Evolutionary conservation across 2,113 vertebrate genomes (phyloP).

Genomic region (Thymallus thymallus): DNA sequence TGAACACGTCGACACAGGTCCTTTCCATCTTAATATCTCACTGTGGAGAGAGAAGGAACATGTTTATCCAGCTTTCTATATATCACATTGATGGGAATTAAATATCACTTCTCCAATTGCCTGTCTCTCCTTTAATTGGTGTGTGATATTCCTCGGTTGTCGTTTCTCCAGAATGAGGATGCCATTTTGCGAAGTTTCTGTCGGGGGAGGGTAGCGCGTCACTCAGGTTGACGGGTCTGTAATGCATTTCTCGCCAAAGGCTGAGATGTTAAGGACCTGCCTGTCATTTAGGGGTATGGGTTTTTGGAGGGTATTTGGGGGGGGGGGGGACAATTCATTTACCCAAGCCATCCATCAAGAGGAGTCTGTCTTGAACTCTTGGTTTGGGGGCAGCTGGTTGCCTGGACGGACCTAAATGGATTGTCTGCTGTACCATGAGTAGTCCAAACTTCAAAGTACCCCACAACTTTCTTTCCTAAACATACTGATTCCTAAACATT

Average conservation of each 20-base stretch:
- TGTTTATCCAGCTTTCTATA: constrained; percentile 14
- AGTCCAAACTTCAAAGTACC: background rate
- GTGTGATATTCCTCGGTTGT: constrained; percentile 71
- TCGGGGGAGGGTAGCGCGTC: constrained; percentile 47
- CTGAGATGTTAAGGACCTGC: constrained; percentile 32
- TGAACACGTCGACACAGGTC: background rate
- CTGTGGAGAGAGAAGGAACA: constrained; percentile 13
- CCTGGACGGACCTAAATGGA: background rate
- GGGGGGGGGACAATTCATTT: constrained; percentile 56
- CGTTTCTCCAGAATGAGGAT: constrained; percentile 65
- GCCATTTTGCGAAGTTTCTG: constrained; percentile 55
- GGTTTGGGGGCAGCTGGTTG: constrained; percentile 36
- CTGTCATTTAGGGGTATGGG: constrained; percentile 55
- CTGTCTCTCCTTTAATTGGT: constrained; percentile 68
- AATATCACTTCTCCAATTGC: constrained; percentile 60
- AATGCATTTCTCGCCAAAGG: constrained; percentile 62
- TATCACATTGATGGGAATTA: constrained; percentile 64
- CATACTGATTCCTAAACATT: background rate
- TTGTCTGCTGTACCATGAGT: background rate
- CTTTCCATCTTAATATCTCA: constrained; percentile 5
- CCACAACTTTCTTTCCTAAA: background rate
- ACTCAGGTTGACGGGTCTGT: constrained; percentile 67
- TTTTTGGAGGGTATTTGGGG: constrained; percentile 15
- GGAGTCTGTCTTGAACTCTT: constrained; percentile 46
- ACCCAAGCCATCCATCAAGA: constrained; percentile 51